Conservation (phyloP, 35 echinoderm and acorn worm species). For the Heliocidaris erythrogramma region DNA sequence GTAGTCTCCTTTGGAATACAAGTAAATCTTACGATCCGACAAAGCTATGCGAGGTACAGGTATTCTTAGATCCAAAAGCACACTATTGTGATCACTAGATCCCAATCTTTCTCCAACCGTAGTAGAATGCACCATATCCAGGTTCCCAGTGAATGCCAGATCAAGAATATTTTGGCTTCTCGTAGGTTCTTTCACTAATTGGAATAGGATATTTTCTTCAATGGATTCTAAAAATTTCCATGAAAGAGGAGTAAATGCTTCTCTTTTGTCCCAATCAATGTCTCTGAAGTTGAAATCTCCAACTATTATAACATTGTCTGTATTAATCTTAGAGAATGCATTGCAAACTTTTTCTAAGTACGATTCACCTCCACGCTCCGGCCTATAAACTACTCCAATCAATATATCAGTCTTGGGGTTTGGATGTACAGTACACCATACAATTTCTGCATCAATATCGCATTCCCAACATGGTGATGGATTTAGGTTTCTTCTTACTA, state of each 20-base stretch:
- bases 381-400: constrained; percentile 25
- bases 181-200: constrained; percentile 43
- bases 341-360: constrained; percentile 30
- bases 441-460: constrained; percentile 37
- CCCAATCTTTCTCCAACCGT: constrained; percentile 21
- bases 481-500: constrained; percentile 52
- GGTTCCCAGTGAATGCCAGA: constrained; percentile 29
- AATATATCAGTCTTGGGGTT: background rate
- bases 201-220: constrained; percentile 51
- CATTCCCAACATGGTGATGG: background rate
- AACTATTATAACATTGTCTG: constrained; percentile 45
- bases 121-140: constrained; percentile 22
- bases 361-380: constrained; percentile 16
- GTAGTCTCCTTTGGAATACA: constrained; percentile 56
- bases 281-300: constrained; percentile 64
- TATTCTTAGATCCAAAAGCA: constrained; percentile 35
- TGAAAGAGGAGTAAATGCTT: background rate
- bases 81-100: constrained; percentile 51
- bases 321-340: background rate
- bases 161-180: constrained; percentile 54
- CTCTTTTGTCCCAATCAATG: constrained; percentile 44
- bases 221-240: constrained; percentile 10
- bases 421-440: constrained; percentile 29
- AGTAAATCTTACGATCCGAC: constrained; percentile 22
- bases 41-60: constrained; percentile 48